Evolutionary conservation across 2,797 vertebrate genomes (phyloP).

Genomic region (Aldrovandia affinis): DNA sequence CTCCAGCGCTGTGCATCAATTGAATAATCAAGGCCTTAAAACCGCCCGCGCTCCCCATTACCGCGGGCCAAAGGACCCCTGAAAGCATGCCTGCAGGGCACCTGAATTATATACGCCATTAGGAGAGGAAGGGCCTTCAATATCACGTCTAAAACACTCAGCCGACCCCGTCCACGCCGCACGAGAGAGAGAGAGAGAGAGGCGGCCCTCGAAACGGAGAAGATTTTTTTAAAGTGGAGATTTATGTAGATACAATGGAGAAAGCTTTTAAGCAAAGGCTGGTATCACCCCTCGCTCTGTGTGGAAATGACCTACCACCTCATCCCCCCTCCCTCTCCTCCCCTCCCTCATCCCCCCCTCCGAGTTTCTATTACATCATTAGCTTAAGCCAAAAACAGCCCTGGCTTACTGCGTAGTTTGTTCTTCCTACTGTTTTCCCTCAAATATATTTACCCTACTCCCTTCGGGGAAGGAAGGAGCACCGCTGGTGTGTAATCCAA

Average conservation of each 20-base stretch:
- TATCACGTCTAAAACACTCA: slow-evolving; percentile 90
- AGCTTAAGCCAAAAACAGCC: slow-evolving; percentile 89
- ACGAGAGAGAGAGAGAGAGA: slow-evolving; percentile 69
- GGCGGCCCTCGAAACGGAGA: slow-evolving; percentile 79
- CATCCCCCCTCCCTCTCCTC: slow-evolving; percentile 26
- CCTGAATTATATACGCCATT: slow-evolving; percentile 99
- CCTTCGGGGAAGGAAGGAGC: slow-evolving; percentile 83
- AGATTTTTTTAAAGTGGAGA: slow-evolving; percentile 83
- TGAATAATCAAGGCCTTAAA: slow-evolving; percentile 99
- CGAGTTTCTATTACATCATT: slow-evolving; percentile 96
- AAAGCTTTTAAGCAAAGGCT: slow-evolving; percentile 82
- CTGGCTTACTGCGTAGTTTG: slow-evolving; percentile 87
- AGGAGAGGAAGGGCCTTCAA: slow-evolving; percentile 89
- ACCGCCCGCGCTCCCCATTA: slow-evolving; percentile 97
- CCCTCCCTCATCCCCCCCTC: slow-evolving; percentile 75
- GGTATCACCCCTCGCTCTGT: slow-evolving; percentile 78
- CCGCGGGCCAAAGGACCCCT: slow-evolving; percentile 98
- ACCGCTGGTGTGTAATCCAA: slow-evolving; percentile 96
- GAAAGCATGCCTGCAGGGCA: slow-evolving; percentile 98
- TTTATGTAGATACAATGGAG: slow-evolving; percentile 92
- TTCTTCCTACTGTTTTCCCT: slow-evolving; percentile 95
- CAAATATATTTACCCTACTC: slow-evolving; percentile 86
- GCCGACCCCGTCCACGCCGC: slow-evolving; percentile 83
- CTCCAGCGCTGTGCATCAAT: slow-evolving; percentile 96
- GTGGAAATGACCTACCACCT: slow-evolving; percentile 71